Base-by-base conservation (phyloP, 2,113 vertebrate species). In the Paracanthobrama guichenoti region DNA sequence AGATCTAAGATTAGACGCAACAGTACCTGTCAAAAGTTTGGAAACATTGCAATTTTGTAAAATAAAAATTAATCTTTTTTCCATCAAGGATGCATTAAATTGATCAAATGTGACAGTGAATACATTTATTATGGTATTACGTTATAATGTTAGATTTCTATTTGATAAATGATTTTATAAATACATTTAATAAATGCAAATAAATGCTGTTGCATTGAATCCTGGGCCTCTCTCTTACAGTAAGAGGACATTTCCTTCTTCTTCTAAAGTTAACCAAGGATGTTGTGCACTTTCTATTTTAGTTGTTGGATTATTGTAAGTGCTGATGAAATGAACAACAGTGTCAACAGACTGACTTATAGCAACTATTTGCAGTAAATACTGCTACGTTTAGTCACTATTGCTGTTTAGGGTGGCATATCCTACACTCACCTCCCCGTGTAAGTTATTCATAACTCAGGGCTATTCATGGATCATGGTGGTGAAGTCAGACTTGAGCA, bases 401-500 rank as follows among this genome's bases (percentile, higher is more conserved):
- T 42, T 28, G 59, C 7, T 14, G 62, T 31, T 81, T 67, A 31
- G 22, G 12, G 60, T 50, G 60, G 9, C 44, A 81, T 35, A 55
- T 55, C 53, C 53, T 22, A 59, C 42, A 35, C 78, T 26, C 39
- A 35, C 18, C 42, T 31, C 5, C n/a, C n/a, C 4, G 14, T 2
- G 28, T 11, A 67, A 31, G 44, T n/a, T 67, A 22, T 50, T 81
- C 79, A 67, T 67, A 31, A 20, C 79, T 53, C 44, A 50, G 18
- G 20, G 6, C 42, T 67, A 31, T 67, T 50, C 22, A 13, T 48
- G 53, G 74, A 55, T 22, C 53, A 55, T 31, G 20, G 10, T 2
- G 77, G 57, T 64, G 39, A 64, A 46, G 77, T 79, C 59, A 64
- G 59, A 62, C 16, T 46, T 46, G n/a, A 18, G 77, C 60, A 80